Evolutionary conservation across 2,113 vertebrate genomes (phyloP).

Genomic region (Chamaea fasciata): DNA sequence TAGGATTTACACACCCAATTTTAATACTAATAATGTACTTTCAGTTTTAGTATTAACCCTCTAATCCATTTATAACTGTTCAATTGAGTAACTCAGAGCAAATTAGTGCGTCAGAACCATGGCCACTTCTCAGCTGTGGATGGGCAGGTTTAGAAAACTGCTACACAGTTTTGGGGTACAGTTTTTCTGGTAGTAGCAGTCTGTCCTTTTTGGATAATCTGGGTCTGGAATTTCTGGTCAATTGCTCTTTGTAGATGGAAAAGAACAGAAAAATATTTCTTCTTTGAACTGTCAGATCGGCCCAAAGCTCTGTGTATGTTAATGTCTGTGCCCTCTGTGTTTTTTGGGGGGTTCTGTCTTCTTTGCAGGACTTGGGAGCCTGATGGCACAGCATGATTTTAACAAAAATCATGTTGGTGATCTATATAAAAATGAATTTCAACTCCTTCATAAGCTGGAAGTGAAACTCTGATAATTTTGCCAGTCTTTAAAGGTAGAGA

Average conservation of each 20-base stretch:
- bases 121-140: neutral
- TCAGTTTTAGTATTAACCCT: neutral
- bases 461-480: neutral
- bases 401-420: neutral
- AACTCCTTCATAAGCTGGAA: neutral
- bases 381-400: neutral
- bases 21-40: neutral
- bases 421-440: neutral
- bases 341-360: neutral
- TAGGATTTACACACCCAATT: neutral
- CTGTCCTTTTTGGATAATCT: neutral
- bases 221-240: neutral
- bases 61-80: neutral
- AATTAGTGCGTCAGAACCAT: neutral
- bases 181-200: neutral
- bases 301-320: neutral
- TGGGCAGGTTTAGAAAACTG: neutral
- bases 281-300: neutral
- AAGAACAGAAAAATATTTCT: neutral
- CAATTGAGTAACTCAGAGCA: neutral
- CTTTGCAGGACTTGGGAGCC: neutral
- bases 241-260: neutral
- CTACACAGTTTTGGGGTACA: neutral
- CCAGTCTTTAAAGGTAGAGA: neutral
- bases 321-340: neutral